A percentile compares a stretch with the other conserved stretches of the same genome.
Evolutionary conservation across 1,140 invertebrate genomes (phyloP).

Genomic region (Brachionus asplanchnoidis): DNA sequence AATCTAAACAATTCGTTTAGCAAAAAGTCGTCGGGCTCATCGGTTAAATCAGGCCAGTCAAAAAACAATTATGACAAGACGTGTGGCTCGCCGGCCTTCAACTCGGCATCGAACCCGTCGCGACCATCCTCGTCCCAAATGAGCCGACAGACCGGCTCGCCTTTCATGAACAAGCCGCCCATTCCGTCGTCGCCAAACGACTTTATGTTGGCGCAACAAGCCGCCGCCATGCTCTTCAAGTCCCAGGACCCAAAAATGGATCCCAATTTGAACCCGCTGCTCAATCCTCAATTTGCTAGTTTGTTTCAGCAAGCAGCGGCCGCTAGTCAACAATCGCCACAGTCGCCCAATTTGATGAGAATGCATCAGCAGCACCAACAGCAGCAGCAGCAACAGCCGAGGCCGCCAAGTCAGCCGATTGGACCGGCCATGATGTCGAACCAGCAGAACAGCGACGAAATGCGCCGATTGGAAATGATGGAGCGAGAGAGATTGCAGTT

Average conservation of each 20-base stretch:
- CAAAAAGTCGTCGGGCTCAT: not conserved
- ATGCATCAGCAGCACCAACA: not conserved
- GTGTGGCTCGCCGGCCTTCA: not conserved
- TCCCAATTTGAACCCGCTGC: not conserved
- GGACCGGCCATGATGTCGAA: not conserved
- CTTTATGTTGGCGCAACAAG: not conserved
- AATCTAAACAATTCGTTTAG: not conserved
- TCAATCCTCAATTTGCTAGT: not conserved
- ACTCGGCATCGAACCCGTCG: not conserved
- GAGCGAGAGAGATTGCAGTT: not conserved
- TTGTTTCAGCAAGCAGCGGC: not conserved
- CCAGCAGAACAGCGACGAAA: not conserved
- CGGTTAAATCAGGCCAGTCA: not conserved
- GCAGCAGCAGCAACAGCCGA: not conserved
- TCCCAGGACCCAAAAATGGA: not conserved
- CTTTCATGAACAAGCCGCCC: slow-evolving; percentile 20
- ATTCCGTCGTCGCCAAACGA: not conserved
- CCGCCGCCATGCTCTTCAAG: not conserved
- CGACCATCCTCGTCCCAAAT: not conserved
- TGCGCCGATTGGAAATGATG: not conserved
- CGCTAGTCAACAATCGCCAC: not conserved
- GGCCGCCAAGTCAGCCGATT: slow-evolving; percentile 21
- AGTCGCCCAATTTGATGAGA: not conserved
- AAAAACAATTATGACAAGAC: not conserved
- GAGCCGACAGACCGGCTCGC: not conserved